Evolutionary conservation across 2,888 invertebrate genomes (phyloP).

Genomic region (Drosophila bunnanda): DNA sequence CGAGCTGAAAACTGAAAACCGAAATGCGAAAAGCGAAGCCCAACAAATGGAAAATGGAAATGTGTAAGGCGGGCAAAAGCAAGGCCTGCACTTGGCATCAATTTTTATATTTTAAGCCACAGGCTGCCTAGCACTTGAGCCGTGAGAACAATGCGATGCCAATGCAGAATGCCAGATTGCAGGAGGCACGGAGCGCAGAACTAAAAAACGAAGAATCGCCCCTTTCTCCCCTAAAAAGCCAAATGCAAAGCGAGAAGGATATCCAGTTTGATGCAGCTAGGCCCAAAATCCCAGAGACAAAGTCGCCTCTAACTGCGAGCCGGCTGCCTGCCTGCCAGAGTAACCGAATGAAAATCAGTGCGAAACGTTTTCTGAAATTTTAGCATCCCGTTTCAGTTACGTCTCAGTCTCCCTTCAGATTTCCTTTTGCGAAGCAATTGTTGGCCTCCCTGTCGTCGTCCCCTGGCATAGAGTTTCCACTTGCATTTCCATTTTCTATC

Average conservation of each 20-base stretch:
- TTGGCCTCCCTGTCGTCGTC: conserved; percentile 51
- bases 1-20: not conserved
- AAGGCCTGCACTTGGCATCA: conserved; percentile 74
- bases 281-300: conserved; percentile 41
- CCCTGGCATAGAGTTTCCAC: conserved; percentile 17
- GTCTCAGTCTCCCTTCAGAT: conserved; percentile 1
- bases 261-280: conserved; percentile 41
- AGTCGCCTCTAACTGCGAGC: conserved; percentile 30
- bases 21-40: conserved; percentile 23
- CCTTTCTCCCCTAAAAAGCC: conserved; percentile 34
- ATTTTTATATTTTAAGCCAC: conserved; percentile 78
- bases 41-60: conserved; percentile 53
- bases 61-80: conserved; percentile 44
- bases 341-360: conserved; percentile 72
- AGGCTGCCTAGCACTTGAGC: conserved; percentile 67
- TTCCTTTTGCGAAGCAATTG: conserved; percentile 28
- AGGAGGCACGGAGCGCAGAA: conserved; percentile 26
- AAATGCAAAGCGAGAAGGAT: conserved; percentile 59
- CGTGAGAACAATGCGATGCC: conserved; percentile 74
- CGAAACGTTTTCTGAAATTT: conserved; percentile 63
- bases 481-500: conserved; percentile 57
- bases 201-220: not conserved
- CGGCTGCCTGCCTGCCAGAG: conserved; percentile 28
- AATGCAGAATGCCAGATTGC: conserved; percentile 64
- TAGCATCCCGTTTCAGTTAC: conserved; percentile 40